Base-by-base conservation (phyloP, 2,797 vertebrate genomes). In the Periophthalmus magnuspinnatus region DNA sequence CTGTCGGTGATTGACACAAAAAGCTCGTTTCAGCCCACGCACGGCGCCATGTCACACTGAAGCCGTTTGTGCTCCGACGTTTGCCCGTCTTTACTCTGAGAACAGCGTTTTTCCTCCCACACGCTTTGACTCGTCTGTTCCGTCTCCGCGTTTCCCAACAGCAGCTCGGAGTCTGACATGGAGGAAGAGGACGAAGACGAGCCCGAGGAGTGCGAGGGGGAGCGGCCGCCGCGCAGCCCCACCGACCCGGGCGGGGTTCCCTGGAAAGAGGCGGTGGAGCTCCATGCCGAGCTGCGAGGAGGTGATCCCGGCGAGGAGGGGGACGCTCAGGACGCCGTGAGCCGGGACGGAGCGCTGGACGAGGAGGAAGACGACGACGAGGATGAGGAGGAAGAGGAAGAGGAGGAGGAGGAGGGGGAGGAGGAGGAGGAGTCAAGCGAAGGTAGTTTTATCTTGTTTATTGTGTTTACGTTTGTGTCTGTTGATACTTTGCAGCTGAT, bases 141-240 rank as follows among this genome's bases (percentile, higher is more conserved):
- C 19, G 50, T 17, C 5, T 22, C 0, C 56, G 57, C 16, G 41
- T 69, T 57, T 16, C 68, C 14, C 54, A 79, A 71, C 90, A 97
- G 96, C 89, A 99, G 97, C 88, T 99, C 97, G 0, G 97, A 99
- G 86, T 99, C 97, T 0, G 97, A 91, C 92, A 95, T 96, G 68
- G 96, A 95, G 56, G 91, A 91, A 67, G 91, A 91, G 21, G 86
- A 96, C 0, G 95, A 95, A 92, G 7, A 91, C 88, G 96, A 86
- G 82, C 95, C 77, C 86, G 92, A 94, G 16, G 75, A 81, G 67
- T 32, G 0, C 0, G 93, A 93, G 32, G 90, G 77, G 0, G 92
- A 94, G 0, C 87, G 85, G 19, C 91, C 86, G 2, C 93, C 83
- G 1, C 70, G 80, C 68, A 90, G 86, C 50, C 88, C 90, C 0